Evolutionary conservation across 2,113 vertebrate species (phyloP).

Genomic region (Potamarius usumacintae): DNA sequence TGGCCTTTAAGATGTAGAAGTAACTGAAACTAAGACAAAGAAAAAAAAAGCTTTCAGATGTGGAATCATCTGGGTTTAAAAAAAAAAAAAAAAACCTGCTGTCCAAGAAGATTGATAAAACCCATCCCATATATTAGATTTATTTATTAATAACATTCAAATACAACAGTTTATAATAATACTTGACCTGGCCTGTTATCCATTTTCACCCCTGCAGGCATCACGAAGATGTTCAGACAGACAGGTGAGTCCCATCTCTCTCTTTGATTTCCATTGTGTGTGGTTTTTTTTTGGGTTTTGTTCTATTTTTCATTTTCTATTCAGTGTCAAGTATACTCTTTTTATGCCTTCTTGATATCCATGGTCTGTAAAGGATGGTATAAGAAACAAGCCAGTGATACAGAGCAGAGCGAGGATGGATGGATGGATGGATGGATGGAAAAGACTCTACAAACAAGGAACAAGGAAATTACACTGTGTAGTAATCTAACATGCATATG

Average conservation of each 20-base stretch:
- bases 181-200: background rate
- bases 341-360: background rate
- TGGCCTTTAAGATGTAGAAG: background rate
- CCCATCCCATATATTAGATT: background rate
- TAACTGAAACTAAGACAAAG: background rate
- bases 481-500: background rate
- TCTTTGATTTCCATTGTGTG: background rate
- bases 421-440: background rate
- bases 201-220: conserved; percentile 56
- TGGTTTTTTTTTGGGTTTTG: background rate
- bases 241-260: conserved; percentile 54
- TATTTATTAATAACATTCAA: background rate
- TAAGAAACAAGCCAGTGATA: background rate
- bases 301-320: background rate
- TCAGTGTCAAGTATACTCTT: background rate
- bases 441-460: background rate
- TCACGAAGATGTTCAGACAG: conserved; percentile 66
- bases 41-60: background rate
- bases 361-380: background rate
- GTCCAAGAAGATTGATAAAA: background rate
- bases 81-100: background rate
- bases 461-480: background rate
- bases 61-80: background rate
- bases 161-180: background rate
- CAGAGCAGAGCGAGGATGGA: background rate